Percentiles rank a stretch among this genome's conserved stretches.
phyloP scores from a whole-genome alignment of 2,113 vertebrate genomes.

The Leucopsar rothschildi region DNA sequence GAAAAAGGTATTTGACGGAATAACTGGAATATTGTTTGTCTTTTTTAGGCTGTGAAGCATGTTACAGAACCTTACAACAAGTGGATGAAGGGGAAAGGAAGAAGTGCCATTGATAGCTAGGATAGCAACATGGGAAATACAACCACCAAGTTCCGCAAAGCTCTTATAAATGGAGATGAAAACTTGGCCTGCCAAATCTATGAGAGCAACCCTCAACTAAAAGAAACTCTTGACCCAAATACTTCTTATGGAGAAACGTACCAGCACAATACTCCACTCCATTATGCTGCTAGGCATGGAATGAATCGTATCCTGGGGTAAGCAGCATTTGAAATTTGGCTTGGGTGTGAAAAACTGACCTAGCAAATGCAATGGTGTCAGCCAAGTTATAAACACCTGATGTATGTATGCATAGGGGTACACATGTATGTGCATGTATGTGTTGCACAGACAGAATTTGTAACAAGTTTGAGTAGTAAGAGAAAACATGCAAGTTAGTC shows the following conservation, averaged over 20 bases:
- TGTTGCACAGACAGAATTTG: background rate
- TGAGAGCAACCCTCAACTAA: conserved; percentile 94
- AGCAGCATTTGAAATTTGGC: conserved; percentile 43
- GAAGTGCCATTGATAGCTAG: conserved; percentile 59
- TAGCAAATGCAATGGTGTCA: background rate
- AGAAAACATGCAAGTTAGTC: background rate
- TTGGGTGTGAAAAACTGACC: background rate
- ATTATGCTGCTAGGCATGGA: conserved; percentile 94
- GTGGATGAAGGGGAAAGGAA: conserved; percentile 74
- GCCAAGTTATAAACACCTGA: background rate
- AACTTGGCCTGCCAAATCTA: conserved; percentile 93
- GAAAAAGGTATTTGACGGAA: background rate
- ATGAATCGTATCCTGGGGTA: conserved; percentile 95
- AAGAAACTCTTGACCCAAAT: conserved; percentile 97
- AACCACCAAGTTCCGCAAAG: conserved; percentile 97
- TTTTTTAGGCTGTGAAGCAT: conserved; percentile 79
- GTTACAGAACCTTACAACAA: conserved; percentile 68
- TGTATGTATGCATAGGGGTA: background rate
- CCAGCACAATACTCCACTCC: conserved; percentile 96
- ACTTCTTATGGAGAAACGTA: conserved; percentile 96
- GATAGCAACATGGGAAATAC: conserved; percentile 92
- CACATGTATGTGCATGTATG: background rate
- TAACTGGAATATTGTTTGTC: conserved; percentile 45
- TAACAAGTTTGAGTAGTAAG: background rate
- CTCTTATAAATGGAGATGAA: conserved; percentile 96